Percentiles rank a stretch among this genome's conserved stretches.
Conservation (phyloP, 37 sponge, comb jelly and placozoan species). For the Bolinopsis microptera region DNA sequence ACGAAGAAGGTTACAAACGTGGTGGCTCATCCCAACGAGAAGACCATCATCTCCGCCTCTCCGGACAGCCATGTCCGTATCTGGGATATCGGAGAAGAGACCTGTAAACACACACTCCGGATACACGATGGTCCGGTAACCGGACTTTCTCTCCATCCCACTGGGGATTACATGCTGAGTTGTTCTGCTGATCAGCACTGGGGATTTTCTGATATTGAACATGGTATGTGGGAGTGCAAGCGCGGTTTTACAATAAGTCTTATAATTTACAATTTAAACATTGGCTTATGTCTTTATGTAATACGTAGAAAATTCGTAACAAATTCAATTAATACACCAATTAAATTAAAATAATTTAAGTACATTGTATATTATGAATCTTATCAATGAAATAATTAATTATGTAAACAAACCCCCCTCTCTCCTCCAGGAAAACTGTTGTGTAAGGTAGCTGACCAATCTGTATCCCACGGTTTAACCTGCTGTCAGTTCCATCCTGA, state of each 20-base stretch:
- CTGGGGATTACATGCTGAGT: slow-evolving; percentile 73
- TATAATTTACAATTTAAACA: too few relatives aligned
- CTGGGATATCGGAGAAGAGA: slow-evolving; percentile 38
- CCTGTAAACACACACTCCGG: slow-evolving; percentile 12
- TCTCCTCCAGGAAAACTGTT: slow-evolving; percentile 46
- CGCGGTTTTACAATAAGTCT: too few relatives aligned
- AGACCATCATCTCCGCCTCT: slow-evolving; percentile 74
- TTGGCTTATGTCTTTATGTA: too few relatives aligned
- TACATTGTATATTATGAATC: too few relatives aligned
- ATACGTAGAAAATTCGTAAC: too few relatives aligned
- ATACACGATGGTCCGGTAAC: slow-evolving; percentile 87
- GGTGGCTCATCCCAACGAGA: slow-evolving; percentile 84
- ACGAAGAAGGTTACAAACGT: slow-evolving; percentile 93
- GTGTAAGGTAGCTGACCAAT: slow-evolving; percentile 61
- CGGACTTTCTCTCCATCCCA: slow-evolving; percentile 95
- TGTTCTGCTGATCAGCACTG: slow-evolving; percentile 75
- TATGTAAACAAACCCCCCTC: neutral
- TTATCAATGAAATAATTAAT: too few relatives aligned
- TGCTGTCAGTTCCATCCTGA: slow-evolving; percentile 99
- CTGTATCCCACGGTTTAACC: slow-evolving; percentile 74
- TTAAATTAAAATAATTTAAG: too few relatives aligned
- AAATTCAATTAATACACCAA: too few relatives aligned
- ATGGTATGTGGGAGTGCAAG: slow-evolving; percentile 82
- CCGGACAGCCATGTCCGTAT: slow-evolving; percentile 75
- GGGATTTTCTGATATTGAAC: slow-evolving; percentile 92